phyloP scores from a whole-genome alignment of 1,140 invertebrate genomes.

The Chironomus striatipennis region DNA sequence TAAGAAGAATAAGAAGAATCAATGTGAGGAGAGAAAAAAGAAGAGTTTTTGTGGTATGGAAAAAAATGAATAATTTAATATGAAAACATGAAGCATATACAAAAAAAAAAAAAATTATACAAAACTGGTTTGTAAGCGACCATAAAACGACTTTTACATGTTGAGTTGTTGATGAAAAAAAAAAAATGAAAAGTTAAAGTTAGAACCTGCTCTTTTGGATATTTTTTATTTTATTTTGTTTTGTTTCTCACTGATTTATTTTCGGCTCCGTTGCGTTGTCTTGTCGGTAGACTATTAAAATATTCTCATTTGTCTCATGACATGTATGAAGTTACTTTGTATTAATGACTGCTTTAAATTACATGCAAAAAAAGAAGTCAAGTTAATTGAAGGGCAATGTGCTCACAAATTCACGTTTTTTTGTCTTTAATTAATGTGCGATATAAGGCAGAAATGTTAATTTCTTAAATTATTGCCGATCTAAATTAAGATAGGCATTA shows the following conservation, averaged over 20 bases:
- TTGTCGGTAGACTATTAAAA: no score
- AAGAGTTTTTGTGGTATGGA: not conserved
- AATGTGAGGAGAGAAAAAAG: no score
- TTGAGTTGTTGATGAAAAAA: not conserved
- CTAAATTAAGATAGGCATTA: not conserved
- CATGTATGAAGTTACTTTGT: not conserved
- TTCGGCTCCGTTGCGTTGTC: not conserved
- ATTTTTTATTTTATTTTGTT: no score
- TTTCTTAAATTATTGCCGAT: not conserved
- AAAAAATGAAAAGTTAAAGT: not conserved
- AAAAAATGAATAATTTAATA: conserved; percentile 6
- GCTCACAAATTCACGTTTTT: not conserved
- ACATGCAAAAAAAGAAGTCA: conserved; percentile 10
- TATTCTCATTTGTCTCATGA: no score
- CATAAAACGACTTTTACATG: not conserved
- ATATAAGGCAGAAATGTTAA: not conserved
- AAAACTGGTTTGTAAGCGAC: not conserved
- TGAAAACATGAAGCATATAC: not conserved
- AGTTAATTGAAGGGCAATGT: conserved; percentile 12
- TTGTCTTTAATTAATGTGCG: not conserved
- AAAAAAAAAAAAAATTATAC: no score
- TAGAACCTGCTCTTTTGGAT: not conserved
- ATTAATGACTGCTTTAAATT: not conserved
- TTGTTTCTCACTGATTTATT: not conserved
- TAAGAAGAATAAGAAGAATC: not conserved